Base-by-base conservation (phyloP, 2,797 vertebrate genomes). In the Chelmon rostratus region DNA sequence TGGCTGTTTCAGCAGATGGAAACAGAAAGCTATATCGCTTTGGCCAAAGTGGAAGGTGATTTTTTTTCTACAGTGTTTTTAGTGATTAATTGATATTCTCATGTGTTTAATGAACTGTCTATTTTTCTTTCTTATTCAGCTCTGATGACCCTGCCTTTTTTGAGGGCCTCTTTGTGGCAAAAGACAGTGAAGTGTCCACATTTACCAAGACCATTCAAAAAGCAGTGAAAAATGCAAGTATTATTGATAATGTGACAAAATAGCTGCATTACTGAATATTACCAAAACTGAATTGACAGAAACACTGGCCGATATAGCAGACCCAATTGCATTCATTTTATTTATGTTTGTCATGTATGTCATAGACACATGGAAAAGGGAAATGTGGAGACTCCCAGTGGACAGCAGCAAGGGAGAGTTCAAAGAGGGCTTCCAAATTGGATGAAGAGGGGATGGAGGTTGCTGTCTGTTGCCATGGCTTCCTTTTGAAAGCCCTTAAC, bases 371-470 rank as follows among this genome's bases (percentile, higher is more conserved):
- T n/a, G 49, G 65, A 28, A 68, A 2, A 54, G 37, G 65, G 0
- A 54, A 2, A 12, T 53, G 49, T 53, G 65, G 49, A 5, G 23
- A 25, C 16, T 25, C 35, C n/a, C 49, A 53, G 15, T 54, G 35
- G 65, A 40, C 35, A 54, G 49, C n/a, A 0, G 64, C 49, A 13
- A 18, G 64, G 47, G 33, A 67, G 35, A 52, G 12, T 21, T 59
- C 68, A 25, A 49, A 9, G 6, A 71, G n/a, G 31, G n/a, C 56
- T 12, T 37, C 56, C 46, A 50, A 50, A 40, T 2, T 40, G 23
- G 46, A 62, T 61, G 35, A 72, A 52, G 69, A 61, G 44, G 68
- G 44, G 15, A 61, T 61, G n/a, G 68, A 71, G n/a, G 33, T 50
- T 40, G 46, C 46, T 25, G 68, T 71, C 3, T 71, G 56, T 21